Base-by-base conservation (phyloP, 2,888 invertebrate genomes). In the Chouioia cunea region DNA sequence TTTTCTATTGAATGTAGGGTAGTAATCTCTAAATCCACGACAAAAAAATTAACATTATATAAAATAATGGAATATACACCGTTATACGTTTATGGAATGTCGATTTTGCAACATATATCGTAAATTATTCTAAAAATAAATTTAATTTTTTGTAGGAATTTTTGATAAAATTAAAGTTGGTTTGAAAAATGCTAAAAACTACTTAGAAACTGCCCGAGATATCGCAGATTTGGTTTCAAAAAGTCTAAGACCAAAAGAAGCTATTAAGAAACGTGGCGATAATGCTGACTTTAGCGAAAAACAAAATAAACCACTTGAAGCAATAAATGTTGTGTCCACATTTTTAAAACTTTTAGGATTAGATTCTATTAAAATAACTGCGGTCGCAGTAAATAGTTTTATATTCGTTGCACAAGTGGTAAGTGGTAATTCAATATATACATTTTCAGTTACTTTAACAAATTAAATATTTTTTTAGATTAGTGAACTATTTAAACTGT, bases 361-460 rank as follows among this genome's bases (percentile, higher is more conserved):
- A 63, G 93, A 95, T 82, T 89, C 92, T 0, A 90, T 89, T 67
- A 93, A 93, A 85, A 88, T 95, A 72, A 92, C 93, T 43, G 94
- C 95, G 0, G 91, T 95, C 50, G 93, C 94, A 15, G 89, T 95
- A 16, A 95, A 95, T 82, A 93, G 93, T 20, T 88, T 95, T 16
- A 91, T 95, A 74, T 93, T 94, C 85, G 89, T 95, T 16, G 94
- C 95, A 0, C 94, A 95, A 86, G 88, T 94, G 91, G 95, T 94
- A 86, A 88, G 10, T 48, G 36, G 22, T 20, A 16, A 15, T 14
- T n/a, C n/a, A n/a, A n/a, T n/a, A n/a, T n/a, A n/a, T n/a, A n/a
- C n/a, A n/a, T n/a, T n/a, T n/a, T n/a, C n/a, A n/a, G n/a, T n/a
- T n/a, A n/a, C n/a, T n/a, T n/a, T n/a, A n/a, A n/a, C n/a, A n/a